Conservation (phyloP, 2,888 invertebrate genomes). For the Silvanus unidentatus region DNA sequence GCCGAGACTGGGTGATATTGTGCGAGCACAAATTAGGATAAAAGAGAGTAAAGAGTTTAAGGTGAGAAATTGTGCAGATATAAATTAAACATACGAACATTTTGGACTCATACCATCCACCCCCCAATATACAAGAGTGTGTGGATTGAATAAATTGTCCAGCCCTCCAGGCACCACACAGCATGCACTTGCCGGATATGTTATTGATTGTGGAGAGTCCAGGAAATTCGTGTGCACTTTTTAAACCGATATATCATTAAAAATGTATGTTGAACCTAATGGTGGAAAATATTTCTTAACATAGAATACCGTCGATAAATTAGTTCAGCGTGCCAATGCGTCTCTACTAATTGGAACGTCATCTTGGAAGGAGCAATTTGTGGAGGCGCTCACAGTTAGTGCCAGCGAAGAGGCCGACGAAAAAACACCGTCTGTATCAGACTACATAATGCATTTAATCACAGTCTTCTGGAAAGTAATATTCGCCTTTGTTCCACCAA, state of each 20-base stretch:
- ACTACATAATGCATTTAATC: constrained; percentile 93
- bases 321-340: constrained; percentile 94
- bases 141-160: too few species aligned
- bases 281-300: not conserved
- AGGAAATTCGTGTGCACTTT: too few species aligned
- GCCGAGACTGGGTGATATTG: constrained; percentile 85
- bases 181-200: too few species aligned
- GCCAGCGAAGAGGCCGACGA: constrained; percentile 67
- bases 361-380: constrained; percentile 99
- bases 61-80: too few species aligned
- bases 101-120: too few species aligned
- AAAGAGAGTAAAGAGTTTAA: constrained; percentile 99
- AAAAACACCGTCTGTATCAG: constrained; percentile 76
- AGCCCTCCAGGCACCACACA: too few species aligned
- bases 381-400: constrained; percentile 91
- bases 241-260: too few species aligned
- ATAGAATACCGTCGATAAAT: constrained; percentile 95
- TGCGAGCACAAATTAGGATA: constrained; percentile 80
- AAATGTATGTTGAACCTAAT: too few species aligned
- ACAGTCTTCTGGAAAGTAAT: constrained; percentile 98
- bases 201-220: too few species aligned
- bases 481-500: constrained; percentile 97
- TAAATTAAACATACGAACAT: too few species aligned
- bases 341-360: constrained; percentile 91
- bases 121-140: too few species aligned